phyloP scores from a whole-genome alignment of 2,797 vertebrate genomes.

The Takifugu rubripes region DNA sequence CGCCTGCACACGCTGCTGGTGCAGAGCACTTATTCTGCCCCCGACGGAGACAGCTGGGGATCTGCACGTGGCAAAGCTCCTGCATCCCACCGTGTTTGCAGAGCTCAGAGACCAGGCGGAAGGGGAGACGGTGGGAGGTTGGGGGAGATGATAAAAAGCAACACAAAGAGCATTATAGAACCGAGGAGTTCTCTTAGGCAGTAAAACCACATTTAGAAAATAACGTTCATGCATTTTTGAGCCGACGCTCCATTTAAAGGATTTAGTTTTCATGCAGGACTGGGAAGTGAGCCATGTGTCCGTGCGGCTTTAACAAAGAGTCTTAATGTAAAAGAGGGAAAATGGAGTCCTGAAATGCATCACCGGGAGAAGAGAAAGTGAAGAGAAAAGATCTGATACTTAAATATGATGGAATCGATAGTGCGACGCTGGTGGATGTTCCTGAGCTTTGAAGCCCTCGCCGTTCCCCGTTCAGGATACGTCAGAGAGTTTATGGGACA shows the following conservation, averaged over 20 bases:
- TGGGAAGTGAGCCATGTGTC: not conserved
- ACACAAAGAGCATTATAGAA: not conserved
- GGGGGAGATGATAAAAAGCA: slow-evolving; percentile 8
- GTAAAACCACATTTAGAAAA: not conserved
- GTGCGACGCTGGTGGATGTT: no score
- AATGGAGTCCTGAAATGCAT: slow-evolving; percentile 6
- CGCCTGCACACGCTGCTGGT: slow-evolving; percentile 34
- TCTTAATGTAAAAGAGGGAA: not conserved
- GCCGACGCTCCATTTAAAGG: not conserved
- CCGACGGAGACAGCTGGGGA: slow-evolving; percentile 50
- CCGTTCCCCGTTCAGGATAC: no score
- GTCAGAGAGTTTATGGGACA: no score
- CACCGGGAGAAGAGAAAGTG: not conserved
- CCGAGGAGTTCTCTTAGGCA: not conserved
- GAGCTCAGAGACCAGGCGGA: slow-evolving; percentile 48
- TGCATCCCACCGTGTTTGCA: slow-evolving; percentile 49
- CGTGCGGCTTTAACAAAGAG: not conserved
- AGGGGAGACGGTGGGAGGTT: slow-evolving; percentile 18
- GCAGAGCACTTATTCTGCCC: slow-evolving; percentile 28
- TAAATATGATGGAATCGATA: no score
- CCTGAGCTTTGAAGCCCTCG: no score
- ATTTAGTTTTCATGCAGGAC: not conserved
- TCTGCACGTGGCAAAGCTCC: slow-evolving; percentile 45
- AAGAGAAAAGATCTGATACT: not conserved
- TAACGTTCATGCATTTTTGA: not conserved